phyloP scores from a whole-genome alignment of 1,140 invertebrate genomes.

The Odontomachus brunneus region DNA sequence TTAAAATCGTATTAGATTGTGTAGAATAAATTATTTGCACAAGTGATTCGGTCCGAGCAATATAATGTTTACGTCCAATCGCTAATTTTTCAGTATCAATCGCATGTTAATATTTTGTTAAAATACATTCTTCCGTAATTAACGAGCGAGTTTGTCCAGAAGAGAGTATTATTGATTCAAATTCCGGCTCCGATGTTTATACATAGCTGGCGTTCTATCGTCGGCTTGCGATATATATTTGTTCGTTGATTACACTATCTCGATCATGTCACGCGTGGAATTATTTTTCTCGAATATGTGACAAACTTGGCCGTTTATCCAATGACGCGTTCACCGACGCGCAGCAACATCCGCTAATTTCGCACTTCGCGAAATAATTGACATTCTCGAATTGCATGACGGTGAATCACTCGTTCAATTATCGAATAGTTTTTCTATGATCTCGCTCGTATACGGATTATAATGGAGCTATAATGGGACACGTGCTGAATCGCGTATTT shows the following conservation, averaged over 20 bases:
- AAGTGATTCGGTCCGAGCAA: slow-evolving; percentile 8
- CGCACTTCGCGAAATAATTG: background rate
- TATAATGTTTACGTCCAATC: background rate
- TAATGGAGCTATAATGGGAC: background rate
- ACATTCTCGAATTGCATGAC: slow-evolving; percentile 37
- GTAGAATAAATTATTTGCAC: slow-evolving; percentile 26
- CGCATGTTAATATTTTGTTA: background rate
- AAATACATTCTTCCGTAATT: background rate
- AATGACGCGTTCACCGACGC: slow-evolving; percentile 1
- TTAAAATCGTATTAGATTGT: slow-evolving; percentile 25
- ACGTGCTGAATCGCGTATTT: slow-evolving; percentile 45
- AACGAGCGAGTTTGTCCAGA: background rate
- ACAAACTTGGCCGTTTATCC: background rate
- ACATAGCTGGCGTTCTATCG: background rate
- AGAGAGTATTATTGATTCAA: slow-evolving; percentile 11
- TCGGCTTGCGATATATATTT: background rate
- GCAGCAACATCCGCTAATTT: background rate
- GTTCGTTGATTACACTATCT: slow-evolving; percentile 19
- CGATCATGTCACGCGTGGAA: slow-evolving; percentile 33
- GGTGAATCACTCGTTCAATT: slow-evolving; percentile 36
- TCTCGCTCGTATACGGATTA: slow-evolving; percentile 16
- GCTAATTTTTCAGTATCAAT: slow-evolving; percentile 27
- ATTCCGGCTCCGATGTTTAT: slow-evolving; percentile 27
- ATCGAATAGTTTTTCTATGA: background rate
- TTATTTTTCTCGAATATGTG: background rate